Evolutionary conservation across 2,888 invertebrate species (phyloP).

Genomic region (Eilema sororculum): DNA sequence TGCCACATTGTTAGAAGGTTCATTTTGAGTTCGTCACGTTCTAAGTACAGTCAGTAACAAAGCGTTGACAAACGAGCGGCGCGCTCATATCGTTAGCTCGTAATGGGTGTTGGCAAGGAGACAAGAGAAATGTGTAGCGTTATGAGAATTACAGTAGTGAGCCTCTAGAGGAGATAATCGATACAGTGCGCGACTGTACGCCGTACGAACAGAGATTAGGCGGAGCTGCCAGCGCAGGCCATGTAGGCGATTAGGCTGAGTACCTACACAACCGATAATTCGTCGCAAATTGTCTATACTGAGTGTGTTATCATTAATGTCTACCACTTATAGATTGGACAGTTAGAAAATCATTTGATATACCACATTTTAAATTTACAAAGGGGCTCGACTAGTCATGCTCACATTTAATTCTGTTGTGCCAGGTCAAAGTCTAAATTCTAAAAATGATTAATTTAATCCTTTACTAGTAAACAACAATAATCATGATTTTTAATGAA

Average conservation of each 20-base stretch:
- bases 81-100: conserved; percentile 55
- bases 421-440: no score
- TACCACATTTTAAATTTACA: no score
- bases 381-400: no score
- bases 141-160: conserved; percentile 52
- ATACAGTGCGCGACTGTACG: conserved; percentile 22
- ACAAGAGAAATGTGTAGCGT: conserved; percentile 56
- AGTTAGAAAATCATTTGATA: neutral
- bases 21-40: conserved; percentile 38
- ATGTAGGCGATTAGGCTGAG: neutral
- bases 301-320: neutral
- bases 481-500: no score
- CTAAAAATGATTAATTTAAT: no score
- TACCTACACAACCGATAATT: neutral
- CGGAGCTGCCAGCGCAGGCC: conserved; percentile 12
- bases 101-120: conserved; percentile 56
- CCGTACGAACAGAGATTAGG: conserved; percentile 19
- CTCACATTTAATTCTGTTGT: no score
- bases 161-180: conserved; percentile 27
- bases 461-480: no score
- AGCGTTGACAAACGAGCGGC: conserved; percentile 58
- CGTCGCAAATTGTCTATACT: neutral
- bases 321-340: neutral
- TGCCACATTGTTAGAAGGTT: conserved; percentile 38
- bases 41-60: conserved; percentile 48